Evolutionary conservation across 2,888 invertebrate species (phyloP), one percentile per base, ranked within the genome.

Genomic region (Actias luna): DNA sequence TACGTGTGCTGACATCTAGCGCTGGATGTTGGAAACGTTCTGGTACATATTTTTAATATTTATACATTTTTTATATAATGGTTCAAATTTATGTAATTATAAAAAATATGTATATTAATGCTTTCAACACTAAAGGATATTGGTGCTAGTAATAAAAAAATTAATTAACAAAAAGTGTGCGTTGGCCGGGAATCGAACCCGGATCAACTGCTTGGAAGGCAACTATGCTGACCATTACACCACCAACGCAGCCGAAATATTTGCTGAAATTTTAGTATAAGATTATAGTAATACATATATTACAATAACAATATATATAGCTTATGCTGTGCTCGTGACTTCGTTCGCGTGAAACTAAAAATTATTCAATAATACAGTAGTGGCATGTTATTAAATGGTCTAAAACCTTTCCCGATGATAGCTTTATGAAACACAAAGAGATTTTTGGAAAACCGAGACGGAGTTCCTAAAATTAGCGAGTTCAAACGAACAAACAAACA

Each of bases 151-250:
- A 18, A n/a, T 14, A 31, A 25, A 46, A 27, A 31, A 25, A 50
- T 29, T 4, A 14, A 61, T 71, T 42, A 39, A 22, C 62, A 79
- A 88, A 88, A 87, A 80, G 63, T 69, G 82, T 93, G 93, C 92
- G 92, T 88, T 78, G 93, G 92, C 93, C 93, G 93, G 91, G 93
- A 93, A 93, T 93, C 92, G 93, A 93, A 93, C 93, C 90, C 93
- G 93, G 93, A 93, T 93, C 93, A 93, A 93, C 93, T 93, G 93
- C 93, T 93, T 93, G 93, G 93, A 93, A 93, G 93, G 92, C 93
- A 93, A 93, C 93, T 93, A 93, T 93, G 93, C 93, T 93, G 91
- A 93, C 93, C 93, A 93, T 93, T 93, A 93, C 93, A 93, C 93
- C 93, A 93, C 93, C 93, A 85, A 88, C 93, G 93, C 93, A 76